Conservation (phyloP, 2,888 invertebrate genomes). For the Fragum sueziense region DNA sequence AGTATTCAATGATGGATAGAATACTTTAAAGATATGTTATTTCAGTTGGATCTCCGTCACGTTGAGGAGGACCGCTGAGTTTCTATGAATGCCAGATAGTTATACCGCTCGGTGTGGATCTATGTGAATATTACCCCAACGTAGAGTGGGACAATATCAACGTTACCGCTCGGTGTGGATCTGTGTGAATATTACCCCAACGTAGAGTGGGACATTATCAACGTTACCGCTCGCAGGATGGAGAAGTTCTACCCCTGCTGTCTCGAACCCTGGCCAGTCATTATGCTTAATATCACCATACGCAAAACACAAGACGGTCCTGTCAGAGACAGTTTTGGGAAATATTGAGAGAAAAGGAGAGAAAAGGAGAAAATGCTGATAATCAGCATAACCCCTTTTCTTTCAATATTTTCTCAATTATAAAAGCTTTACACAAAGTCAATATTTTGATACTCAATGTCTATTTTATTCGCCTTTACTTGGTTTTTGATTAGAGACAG, state of each 20-base stretch:
- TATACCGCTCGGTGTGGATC: slow-evolving; percentile 78
- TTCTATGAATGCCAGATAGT: slow-evolving; percentile 53
- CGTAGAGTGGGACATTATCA: slow-evolving; percentile 83
- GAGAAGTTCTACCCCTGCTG: slow-evolving; percentile 84
- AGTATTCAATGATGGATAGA: too few species aligned
- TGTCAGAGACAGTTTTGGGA: too few species aligned
- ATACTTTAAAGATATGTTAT: neutral
- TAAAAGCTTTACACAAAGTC: too few species aligned
- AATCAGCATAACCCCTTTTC: too few species aligned
- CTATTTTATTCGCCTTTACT: too few species aligned
- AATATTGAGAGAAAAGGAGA: too few species aligned
- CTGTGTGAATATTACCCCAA: slow-evolving; percentile 79
- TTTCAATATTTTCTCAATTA: too few species aligned
- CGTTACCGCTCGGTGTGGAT: slow-evolving; percentile 84
- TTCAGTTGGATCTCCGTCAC: slow-evolving; percentile 84
- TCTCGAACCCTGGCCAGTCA: slow-evolving; percentile 80
- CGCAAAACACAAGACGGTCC: too few species aligned
- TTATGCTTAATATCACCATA: slow-evolving; percentile 81
- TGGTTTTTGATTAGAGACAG: too few species aligned
- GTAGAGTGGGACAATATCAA: slow-evolving; percentile 83
- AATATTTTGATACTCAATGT: too few species aligned
- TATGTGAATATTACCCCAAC: slow-evolving; percentile 78
- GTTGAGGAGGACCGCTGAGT: slow-evolving; percentile 56
- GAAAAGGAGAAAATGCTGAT: too few species aligned
- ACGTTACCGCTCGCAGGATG: slow-evolving; percentile 85